These are phyloP conservation scores for Tympanoctomys barrerae DNA, from an alignment of 2,797 vertebrate species.

Conservation along the genomic window DNA sequence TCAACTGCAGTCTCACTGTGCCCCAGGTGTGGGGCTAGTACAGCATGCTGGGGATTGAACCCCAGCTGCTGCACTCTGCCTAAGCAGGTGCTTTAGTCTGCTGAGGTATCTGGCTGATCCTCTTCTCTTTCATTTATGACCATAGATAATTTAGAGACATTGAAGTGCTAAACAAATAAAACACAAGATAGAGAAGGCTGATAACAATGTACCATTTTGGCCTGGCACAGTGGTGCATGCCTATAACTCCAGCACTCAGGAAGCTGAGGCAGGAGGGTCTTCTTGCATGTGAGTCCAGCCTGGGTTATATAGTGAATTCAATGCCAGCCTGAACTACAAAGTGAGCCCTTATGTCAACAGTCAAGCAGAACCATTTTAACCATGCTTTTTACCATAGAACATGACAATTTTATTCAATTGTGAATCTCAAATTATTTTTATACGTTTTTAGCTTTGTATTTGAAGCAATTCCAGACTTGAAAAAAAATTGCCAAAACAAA, in stretches of 20 bases:
- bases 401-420: slow-evolving; percentile 4
- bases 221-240: neutral
- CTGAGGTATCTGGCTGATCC: too few relatives aligned
- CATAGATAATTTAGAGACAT: neutral
- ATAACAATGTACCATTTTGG: neutral
- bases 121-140: slow-evolving; percentile 12
- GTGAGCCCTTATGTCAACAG: neutral
- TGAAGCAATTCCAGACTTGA: slow-evolving; percentile 22
- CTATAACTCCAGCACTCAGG: neutral
- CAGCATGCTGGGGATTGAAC: too few relatives aligned
- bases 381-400: neutral
- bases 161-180: neutral
- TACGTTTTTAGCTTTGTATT: slow-evolving; percentile 2
- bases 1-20: too few relatives aligned
- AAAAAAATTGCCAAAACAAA: neutral
- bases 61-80: too few relatives aligned
- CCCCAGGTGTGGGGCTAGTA: too few relatives aligned
- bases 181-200: neutral
- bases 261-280: neutral
- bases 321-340: neutral
- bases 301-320: neutral
- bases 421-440: slow-evolving; percentile 26
- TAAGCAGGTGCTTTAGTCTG: too few relatives aligned
- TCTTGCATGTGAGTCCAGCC: neutral
- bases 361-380: neutral